Evolutionary conservation across 2,797 vertebrate species (phyloP).

Genomic region (Gymnocypris eckloni): DNA sequence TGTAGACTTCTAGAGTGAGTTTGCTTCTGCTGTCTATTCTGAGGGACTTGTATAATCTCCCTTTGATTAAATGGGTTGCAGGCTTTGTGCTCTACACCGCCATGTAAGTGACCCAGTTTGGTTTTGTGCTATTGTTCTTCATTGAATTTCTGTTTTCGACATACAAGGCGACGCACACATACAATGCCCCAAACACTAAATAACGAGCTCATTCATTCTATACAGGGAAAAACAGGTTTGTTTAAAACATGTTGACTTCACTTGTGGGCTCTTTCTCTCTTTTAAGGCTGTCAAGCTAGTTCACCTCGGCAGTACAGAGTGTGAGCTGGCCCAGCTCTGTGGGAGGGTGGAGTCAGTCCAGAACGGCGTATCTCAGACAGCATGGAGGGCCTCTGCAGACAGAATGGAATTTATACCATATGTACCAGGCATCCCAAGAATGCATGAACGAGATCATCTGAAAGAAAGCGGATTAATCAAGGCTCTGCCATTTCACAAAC

Average conservation of each 20-base stretch:
- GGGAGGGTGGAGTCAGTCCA: slow-evolving; percentile 60
- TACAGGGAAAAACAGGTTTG: not conserved
- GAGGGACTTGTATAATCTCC: slow-evolving; percentile 51
- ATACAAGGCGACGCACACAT: slow-evolving; percentile 12
- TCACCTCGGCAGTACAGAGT: slow-evolving; percentile 45
- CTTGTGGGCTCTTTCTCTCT: not conserved
- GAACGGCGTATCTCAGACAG: slow-evolving; percentile 75
- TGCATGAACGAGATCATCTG: too few relatives aligned
- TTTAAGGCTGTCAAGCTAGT: slow-evolving; percentile 40
- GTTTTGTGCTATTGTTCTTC: slow-evolving; percentile 61
- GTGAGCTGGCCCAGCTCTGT: slow-evolving; percentile 60
- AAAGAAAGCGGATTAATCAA: too few relatives aligned
- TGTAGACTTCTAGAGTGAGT: slow-evolving; percentile 32
- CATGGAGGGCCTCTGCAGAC: slow-evolving; percentile 84
- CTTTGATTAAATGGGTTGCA: slow-evolving; percentile 59
- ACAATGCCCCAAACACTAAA: not conserved
- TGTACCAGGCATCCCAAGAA: slow-evolving; percentile 94
- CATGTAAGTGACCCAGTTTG: slow-evolving; percentile 78
- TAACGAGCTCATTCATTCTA: slow-evolving; percentile 6
- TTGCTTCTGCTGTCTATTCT: slow-evolving; percentile 37
- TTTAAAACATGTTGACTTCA: slow-evolving; percentile 43
- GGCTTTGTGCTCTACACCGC: slow-evolving; percentile 68
- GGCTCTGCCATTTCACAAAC: too few relatives aligned
- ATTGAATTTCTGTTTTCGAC: slow-evolving; percentile 51
- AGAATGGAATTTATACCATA: slow-evolving; percentile 96